Percentiles rank a stretch among this genome's conserved stretches.
These are phyloP conservation scores for Crematogaster levior DNA, from an alignment of 2,888 invertebrate genomes.

Conservation along the genomic window DNA sequence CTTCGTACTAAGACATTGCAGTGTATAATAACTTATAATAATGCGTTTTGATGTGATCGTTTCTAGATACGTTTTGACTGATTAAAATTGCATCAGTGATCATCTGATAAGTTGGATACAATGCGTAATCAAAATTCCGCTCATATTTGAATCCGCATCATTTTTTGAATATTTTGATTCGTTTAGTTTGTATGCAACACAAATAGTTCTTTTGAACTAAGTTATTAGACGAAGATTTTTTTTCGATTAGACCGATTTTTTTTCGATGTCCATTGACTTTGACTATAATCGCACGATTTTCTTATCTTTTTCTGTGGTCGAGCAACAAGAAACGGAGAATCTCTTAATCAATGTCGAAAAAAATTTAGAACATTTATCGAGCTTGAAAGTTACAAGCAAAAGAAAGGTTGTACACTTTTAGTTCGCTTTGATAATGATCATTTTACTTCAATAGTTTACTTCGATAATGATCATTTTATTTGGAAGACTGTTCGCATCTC, in stretches of 20 bases:
- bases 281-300: not conserved
- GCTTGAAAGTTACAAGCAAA: not conserved
- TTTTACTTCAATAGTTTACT: constrained; percentile 2
- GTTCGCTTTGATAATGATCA: not conserved
- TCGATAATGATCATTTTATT: not conserved
- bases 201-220: not conserved
- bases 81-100: constrained; percentile 12
- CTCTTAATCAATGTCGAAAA: not conserved
- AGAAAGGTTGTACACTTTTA: not conserved
- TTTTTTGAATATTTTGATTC: not conserved
- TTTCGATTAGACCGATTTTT: no score
- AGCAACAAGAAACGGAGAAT: not conserved
- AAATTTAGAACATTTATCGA: not conserved
- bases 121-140: not conserved
- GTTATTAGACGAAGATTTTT: not conserved
- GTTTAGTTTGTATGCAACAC: not conserved
- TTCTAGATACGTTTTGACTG: not conserved
- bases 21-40: not conserved
- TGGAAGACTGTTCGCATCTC: constrained; percentile 4
- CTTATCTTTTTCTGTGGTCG: not conserved
- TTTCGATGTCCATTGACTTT: not conserved
- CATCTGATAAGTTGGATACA: not conserved
- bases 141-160: no score
- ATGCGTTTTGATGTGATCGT: not conserved
- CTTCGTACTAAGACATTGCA: not conserved